A percentile compares a stretch with the other conserved stretches of the same genome.
phyloP scores from a whole-genome alignment of 2,113 vertebrate genomes.

The Emydocephalus ijimae region DNA sequence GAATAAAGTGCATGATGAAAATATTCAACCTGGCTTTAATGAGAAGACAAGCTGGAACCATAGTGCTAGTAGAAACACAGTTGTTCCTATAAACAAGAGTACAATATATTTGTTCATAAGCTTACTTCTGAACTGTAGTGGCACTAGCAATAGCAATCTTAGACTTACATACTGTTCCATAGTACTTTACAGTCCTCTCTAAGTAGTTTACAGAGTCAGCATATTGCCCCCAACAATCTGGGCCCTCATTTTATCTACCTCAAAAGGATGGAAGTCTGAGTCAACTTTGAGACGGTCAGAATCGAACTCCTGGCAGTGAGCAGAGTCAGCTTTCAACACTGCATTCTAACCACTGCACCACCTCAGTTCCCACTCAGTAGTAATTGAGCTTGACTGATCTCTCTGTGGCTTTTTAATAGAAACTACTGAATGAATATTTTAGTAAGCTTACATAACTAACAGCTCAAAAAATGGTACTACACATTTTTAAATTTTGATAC shows the following conservation, averaged over 20 bases:
- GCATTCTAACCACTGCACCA: background rate
- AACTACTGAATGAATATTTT: constrained; percentile 16
- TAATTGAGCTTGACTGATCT: background rate
- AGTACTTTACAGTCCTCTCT: background rate
- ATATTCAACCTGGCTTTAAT: background rate
- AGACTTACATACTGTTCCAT: background rate
- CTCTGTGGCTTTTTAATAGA: background rate
- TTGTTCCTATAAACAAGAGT: background rate
- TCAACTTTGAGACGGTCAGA: background rate
- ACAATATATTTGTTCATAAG: background rate
- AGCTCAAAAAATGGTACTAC: background rate
- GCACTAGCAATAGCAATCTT: background rate
- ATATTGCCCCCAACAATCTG: background rate
- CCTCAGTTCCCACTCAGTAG: background rate
- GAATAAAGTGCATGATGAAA: background rate
- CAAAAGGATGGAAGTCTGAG: background rate
- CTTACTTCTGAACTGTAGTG: background rate
- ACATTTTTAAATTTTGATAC: constrained; percentile 4
- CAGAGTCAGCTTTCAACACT: background rate
- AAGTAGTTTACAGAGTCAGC: background rate
- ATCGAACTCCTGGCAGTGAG: background rate
- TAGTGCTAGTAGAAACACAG: background rate
- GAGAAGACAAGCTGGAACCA: background rate
- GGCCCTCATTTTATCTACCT: background rate
- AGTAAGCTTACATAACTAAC: background rate